A percentile compares a stretch with the other conserved stretches of the same genome.
Evolutionary conservation across 1,140 invertebrate species (phyloP).

Genomic region (Bombus affinis): DNA sequence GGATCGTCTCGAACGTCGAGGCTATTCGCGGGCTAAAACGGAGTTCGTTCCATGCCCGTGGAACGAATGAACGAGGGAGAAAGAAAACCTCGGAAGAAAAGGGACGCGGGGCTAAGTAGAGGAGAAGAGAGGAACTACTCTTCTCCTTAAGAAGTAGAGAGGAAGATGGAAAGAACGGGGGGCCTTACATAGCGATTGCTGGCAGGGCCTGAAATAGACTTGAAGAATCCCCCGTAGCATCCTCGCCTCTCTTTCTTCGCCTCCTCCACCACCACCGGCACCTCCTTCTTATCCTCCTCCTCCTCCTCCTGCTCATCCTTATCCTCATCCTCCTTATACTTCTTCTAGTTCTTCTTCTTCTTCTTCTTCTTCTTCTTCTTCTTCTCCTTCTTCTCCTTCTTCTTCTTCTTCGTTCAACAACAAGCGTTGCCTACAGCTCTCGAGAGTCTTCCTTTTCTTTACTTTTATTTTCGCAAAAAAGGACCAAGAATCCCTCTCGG

Average conservation of each 20-base stretch:
- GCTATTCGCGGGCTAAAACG: conserved; percentile 65
- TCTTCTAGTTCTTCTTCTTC: conserved; percentile 56
- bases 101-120: conserved; percentile 6
- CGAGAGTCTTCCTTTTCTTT: conserved; percentile 59
- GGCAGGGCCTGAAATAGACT: conserved; percentile 78
- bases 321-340: conserved; percentile 40
- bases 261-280: conserved; percentile 7
- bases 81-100: conserved; percentile 3
- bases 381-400: conserved; percentile 42
- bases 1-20: conserved; percentile 58
- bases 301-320: conserved; percentile 55
- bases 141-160: not conserved
- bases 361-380: conserved; percentile 25
- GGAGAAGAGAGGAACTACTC: not conserved
- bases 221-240: conserved; percentile 73
- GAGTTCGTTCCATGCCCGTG: conserved; percentile 42
- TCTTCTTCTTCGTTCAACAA: conserved; percentile 58
- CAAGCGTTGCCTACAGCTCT: conserved; percentile 52
- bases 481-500: conserved; percentile 58
- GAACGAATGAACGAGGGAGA: not conserved
- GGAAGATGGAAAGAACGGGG: conserved; percentile 57
- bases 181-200: conserved; percentile 72
- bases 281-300: conserved; percentile 19
- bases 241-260: conserved; percentile 57
- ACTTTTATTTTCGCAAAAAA: conserved; percentile 77